A percentile compares a stretch with the other conserved stretches of the same genome.
Conservation (phyloP, 1,140 invertebrate species). For the Octopus sinensis region DNA sequence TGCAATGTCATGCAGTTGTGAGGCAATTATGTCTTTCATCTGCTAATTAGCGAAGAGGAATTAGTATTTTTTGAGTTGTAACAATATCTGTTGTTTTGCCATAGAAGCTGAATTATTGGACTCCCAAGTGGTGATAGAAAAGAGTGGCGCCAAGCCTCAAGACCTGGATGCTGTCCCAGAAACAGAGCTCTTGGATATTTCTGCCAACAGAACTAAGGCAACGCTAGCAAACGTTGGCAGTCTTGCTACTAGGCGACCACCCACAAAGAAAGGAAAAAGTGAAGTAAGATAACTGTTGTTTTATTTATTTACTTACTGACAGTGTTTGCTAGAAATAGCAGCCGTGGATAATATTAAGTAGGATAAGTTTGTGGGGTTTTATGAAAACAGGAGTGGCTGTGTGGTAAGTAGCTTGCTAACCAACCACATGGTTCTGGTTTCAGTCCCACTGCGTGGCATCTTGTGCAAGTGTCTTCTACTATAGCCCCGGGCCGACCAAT, state of each 20-base stretch:
- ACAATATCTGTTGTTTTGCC: not conserved
- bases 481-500: too few relatives aligned
- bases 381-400: too few relatives aligned
- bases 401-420: too few relatives aligned
- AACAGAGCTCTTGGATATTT: conserved; percentile 80
- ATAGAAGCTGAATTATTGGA: conserved; percentile 10
- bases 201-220: conserved; percentile 81
- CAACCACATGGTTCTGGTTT: too few relatives aligned
- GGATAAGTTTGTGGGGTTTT: too few relatives aligned
- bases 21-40: too few relatives aligned
- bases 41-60: too few relatives aligned
- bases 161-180: conserved; percentile 70
- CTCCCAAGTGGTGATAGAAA: not conserved
- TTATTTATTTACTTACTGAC: not conserved
- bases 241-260: conserved; percentile 62
- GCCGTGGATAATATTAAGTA: too few relatives aligned
- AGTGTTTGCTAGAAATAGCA: not conserved
- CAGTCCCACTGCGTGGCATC: too few relatives aligned
- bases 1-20: too few relatives aligned
- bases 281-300: conserved; percentile 1
- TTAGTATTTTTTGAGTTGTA: too few relatives aligned
- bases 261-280: conserved; percentile 40
- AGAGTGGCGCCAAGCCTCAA: conserved; percentile 9
- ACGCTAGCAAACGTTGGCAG: conserved; percentile 74
- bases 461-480: too few relatives aligned